Conservation (phyloP, 2,113 vertebrate species). For the Gasterosteus aculeatus region DNA sequence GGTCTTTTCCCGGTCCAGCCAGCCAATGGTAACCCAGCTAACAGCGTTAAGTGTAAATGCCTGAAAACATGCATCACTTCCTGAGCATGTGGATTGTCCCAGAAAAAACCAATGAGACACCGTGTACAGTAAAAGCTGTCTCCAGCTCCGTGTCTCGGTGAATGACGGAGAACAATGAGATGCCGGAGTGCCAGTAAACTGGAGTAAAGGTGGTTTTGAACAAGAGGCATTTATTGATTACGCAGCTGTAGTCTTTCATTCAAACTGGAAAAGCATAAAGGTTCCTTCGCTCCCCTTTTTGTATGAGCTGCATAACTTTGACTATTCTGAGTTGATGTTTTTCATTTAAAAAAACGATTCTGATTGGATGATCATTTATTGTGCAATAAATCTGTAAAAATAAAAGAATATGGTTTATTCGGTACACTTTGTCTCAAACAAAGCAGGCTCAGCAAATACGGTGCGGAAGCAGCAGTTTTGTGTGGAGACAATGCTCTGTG, state of each 20-base stretch:
- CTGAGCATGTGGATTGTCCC: constrained; percentile 44
- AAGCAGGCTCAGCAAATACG: constrained; percentile 28
- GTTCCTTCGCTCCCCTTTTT: background rate
- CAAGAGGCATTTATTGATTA: background rate
- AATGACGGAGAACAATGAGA: constrained; percentile 4
- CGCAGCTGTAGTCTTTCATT: background rate
- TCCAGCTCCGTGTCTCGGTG: constrained; percentile 13
- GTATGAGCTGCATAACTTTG: background rate
- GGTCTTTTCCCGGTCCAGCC: constrained; percentile 10
- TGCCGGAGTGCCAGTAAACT: background rate
- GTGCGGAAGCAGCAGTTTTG: constrained; percentile 24
- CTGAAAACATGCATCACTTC: constrained; percentile 58
- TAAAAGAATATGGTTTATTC: background rate
- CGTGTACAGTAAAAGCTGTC: constrained; percentile 24
- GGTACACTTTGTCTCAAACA: constrained; percentile 16
- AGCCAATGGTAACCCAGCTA: constrained; percentile 29
- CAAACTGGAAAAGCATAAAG: background rate
- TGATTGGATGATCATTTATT: constrained; percentile 1
- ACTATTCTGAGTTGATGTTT: background rate
- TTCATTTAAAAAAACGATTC: background rate
- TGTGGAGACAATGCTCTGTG: constrained; percentile 26
- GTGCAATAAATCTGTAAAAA: background rate
- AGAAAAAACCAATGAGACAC: constrained; percentile 34
- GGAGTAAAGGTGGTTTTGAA: constrained; percentile 7
- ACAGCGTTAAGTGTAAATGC: constrained; percentile 19